Evolutionary conservation across 2,888 invertebrate genomes (phyloP), one percentile per base, ranked within the genome.

Genomic region (Melanargia galathea): DNA sequence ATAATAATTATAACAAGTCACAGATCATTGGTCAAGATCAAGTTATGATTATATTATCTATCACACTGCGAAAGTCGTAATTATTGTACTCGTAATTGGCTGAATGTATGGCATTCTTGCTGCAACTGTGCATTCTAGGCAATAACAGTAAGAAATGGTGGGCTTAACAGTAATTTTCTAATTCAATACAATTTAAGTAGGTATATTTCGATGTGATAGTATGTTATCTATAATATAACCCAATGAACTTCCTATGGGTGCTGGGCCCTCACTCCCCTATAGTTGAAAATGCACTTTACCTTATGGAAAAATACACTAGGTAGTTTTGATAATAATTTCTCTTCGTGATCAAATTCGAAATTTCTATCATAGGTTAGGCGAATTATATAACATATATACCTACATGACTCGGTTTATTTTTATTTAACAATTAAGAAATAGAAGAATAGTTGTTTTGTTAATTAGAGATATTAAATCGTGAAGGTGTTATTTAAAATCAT

Each of bases 321-420:
- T 90, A 90, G 89, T 86, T 87, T 87, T 86, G 84, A 87, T 89
- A 90, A 90, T 90, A 83, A 87, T 90, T 91, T 91, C 82, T 88
- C 88, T 89, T 90, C 87, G 87, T 85, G 88, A 90, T 90, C 87
- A 85, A 88, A 86, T 87, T 90, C 82, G 82, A 87, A 88, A 90
- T 88, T 85, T 86, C 88, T 90, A 90, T 90, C 90, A 90, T 91
- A 91, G 91, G 90, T 84, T 91, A 90, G 90, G 87, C 82, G 82
- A 90, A 90, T 86, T 86, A 82, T 85, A 80, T 85, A 82, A 86
- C 84, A 84, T 82, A 78, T 86, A 86, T 26, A n/a, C 5, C 6
- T 80, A 78, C 80, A 80, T 73, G 70, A 77, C 84, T 82, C 66
- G 71, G 78, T 82, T 82, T 72, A 68, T 79, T 79, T 49, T 81